Conservation (phyloP, 2,888 invertebrate species). For the Ashinkailepas kermadecensis region DNA sequence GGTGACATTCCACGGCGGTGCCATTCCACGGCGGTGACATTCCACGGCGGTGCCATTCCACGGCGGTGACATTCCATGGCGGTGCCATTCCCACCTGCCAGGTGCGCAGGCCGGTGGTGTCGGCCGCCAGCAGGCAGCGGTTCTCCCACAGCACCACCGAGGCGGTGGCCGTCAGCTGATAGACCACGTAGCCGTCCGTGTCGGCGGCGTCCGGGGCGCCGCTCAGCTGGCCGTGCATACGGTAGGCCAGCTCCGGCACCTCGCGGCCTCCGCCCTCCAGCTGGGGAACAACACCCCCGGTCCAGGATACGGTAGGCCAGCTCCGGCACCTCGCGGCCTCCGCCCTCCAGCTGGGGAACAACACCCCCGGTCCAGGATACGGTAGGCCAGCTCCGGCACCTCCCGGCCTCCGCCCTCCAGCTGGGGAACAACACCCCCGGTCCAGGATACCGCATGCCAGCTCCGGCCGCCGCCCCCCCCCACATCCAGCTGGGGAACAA, state of each 20-base stretch:
- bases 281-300: neutral
- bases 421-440: no score
- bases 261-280: constrained; percentile 4
- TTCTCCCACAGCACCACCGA: constrained; percentile 1
- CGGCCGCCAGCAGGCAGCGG: constrained; percentile 2
- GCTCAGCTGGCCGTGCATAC: constrained; percentile 14
- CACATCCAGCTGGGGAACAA: neutral
- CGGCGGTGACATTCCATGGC: neutral
- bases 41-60: neutral
- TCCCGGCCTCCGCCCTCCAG: neutral
- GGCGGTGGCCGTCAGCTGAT: neutral
- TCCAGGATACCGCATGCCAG: no score
- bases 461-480: neutral
- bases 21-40: neutral
- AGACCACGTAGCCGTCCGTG: constrained; percentile 8
- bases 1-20: neutral
- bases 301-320: no score
- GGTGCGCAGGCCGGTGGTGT: constrained; percentile 5
- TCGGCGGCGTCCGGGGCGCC: neutral
- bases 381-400: no score
- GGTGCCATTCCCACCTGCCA: neutral
- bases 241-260: constrained; percentile 7
- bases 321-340: neutral
- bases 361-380: no score
- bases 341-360: no score